Conservation (phyloP, 1,140 invertebrate genomes). For the Drosophila mauritiana region DNA sequence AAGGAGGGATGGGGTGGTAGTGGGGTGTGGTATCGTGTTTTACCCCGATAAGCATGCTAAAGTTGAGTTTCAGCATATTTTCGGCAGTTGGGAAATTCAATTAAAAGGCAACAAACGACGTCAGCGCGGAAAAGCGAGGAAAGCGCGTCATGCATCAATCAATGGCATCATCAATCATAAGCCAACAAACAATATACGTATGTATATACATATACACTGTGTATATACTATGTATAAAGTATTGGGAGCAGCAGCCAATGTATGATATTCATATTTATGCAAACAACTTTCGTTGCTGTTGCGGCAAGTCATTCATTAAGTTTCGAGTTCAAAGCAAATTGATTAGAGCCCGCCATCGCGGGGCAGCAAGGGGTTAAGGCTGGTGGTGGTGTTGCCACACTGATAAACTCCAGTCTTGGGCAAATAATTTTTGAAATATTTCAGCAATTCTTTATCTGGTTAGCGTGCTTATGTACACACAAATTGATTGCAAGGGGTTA, state of each 20-base stretch:
- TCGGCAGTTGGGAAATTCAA: constrained; percentile 68
- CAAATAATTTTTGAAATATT: constrained; percentile 30
- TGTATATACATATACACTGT: background rate
- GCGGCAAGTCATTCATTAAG: constrained; percentile 55
- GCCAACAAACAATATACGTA: constrained; percentile 50
- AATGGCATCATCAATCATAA: constrained; percentile 81
- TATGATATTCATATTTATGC: constrained; percentile 44
- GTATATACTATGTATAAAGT: background rate
- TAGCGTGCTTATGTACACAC: background rate
- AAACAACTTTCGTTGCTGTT: constrained; percentile 10
- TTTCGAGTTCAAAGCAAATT: constrained; percentile 53
- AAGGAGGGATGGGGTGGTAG: no score
- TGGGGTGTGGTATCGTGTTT: constrained; percentile 33
- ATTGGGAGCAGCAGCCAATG: constrained; percentile 6
- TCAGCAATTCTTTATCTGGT: background rate
- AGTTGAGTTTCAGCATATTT: constrained; percentile 57
- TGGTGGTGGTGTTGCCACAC: background rate
- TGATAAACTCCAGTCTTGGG: constrained; percentile 25
- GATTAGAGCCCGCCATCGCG: constrained; percentile 24
- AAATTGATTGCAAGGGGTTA: background rate
- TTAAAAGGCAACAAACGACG: constrained; percentile 69
- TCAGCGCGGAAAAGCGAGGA: constrained; percentile 40
- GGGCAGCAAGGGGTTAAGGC: constrained; percentile 29
- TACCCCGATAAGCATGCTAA: constrained; percentile 73
- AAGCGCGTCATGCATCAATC: constrained; percentile 76